Percentiles rank a stretch among this genome's conserved stretches.
Evolutionary conservation across 2,113 vertebrate genomes (phyloP).

Genomic region (Mus musculus): DNA sequence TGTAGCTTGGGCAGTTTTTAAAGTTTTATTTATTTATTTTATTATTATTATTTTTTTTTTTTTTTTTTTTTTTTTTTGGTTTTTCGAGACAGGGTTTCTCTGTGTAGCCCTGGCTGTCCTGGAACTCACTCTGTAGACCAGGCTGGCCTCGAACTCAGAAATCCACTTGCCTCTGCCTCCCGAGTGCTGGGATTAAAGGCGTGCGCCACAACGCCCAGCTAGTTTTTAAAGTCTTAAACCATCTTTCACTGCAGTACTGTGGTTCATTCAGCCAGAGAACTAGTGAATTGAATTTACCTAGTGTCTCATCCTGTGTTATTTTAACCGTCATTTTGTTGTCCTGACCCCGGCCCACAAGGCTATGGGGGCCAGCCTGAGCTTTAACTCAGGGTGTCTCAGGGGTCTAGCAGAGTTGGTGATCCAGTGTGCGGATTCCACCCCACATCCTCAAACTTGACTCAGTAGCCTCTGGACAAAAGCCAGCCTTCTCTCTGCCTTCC

Average conservation of each 20-base stretch:
- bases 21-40: background rate
- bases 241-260: background rate
- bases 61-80: too few species aligned
- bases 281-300: background rate
- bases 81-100: too few species aligned
- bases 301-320: background rate
- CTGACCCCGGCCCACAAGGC: background rate
- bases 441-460: background rate
- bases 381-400: background rate
- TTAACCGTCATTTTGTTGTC: background rate
- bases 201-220: too few species aligned
- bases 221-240: background rate
- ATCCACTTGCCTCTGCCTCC: too few species aligned
- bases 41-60: too few species aligned
- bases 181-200: too few species aligned
- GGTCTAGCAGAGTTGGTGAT: background rate
- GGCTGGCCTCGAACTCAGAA: too few species aligned
- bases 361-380: background rate
- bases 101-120: too few species aligned
- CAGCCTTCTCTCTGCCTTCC: background rate
- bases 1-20: background rate
- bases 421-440: background rate
- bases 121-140: too few species aligned
- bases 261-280: background rate
- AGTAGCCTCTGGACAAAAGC: background rate